These are phyloP conservation scores for Hiodon tergisus DNA, from an alignment of 2,113 vertebrate genomes.

Conservation along the genomic window DNA sequence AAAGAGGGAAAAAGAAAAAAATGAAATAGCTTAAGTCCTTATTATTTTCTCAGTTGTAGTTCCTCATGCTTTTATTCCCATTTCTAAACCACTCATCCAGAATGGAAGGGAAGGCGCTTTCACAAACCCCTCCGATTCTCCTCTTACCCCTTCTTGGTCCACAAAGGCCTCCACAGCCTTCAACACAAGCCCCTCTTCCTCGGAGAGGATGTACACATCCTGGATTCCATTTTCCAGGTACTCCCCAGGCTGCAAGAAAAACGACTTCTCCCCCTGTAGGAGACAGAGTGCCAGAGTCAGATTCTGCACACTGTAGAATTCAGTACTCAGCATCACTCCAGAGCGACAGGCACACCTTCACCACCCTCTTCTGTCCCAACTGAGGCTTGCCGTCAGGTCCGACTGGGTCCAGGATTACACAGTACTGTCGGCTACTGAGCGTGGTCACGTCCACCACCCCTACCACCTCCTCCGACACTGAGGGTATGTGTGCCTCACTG, in stretches of 20 bases:
- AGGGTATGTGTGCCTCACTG: constrained; percentile 77
- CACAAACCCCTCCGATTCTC: neutral
- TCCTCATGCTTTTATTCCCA: neutral
- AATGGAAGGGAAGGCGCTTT: neutral
- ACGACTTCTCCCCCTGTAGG: constrained; percentile 78
- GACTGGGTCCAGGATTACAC: constrained; percentile 76
- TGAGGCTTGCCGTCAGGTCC: constrained; percentile 75
- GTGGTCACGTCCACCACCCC: constrained; percentile 76
- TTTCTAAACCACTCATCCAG: neutral
- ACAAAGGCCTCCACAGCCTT: constrained; percentile 71
- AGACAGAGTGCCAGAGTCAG: neutral
- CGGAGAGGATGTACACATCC: constrained; percentile 75
- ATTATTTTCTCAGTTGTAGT: neutral
- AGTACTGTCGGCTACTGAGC: constrained; percentile 74
- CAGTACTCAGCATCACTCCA: neutral
- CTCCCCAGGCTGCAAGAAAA: constrained; percentile 82
- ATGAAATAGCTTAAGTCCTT: too few relatives aligned
- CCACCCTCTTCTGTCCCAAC: constrained; percentile 77
- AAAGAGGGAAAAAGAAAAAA: too few relatives aligned
- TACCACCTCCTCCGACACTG: constrained; percentile 78
- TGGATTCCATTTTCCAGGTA: constrained; percentile 73
- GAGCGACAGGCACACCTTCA: constrained; percentile 67
- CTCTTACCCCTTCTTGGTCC: constrained; percentile 50
- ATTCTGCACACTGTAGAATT: too few relatives aligned
- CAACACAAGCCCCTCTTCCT: constrained; percentile 81